Evolutionary conservation across 2,888 invertebrate species (phyloP), one percentile per base, ranked within the genome.

Genomic region (Selenia dentaria): DNA sequence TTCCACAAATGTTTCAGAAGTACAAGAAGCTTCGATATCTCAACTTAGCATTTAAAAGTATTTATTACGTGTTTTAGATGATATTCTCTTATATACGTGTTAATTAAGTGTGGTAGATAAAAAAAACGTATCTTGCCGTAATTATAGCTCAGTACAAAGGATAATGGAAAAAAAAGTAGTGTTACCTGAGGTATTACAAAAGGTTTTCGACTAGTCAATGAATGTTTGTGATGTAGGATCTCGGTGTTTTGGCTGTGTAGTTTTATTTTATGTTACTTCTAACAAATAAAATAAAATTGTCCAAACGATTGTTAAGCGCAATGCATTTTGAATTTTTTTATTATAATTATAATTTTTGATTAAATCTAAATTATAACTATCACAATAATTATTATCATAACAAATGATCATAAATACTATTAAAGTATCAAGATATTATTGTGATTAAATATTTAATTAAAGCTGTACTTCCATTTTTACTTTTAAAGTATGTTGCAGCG

Each of bases 241-340:
- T 86, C 85, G 65, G 62, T 78, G 69, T 82, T 70, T 73, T 55
- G 87, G 87, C 87, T 88, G 87, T 87, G 87, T 83, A 77, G 66
- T 63, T 61, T 64, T 77, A 72, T 56, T 56, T 62, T 66, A 54
- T 57, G 68, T 67, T 57, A 57, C 46, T 55, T 52, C 41, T 56
- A 49, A 9, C 36, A 45, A 34, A 32, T 1, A 3, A n/a, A 18
- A 36, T 29, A 8, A 8, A 27, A 32, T 20, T 20, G 32, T 20
- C 20, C 11, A 20, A 18, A 20, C 13, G 1, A 31, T 25, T 24
- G 1, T 24, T 35, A 22, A n/a, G 1, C 10, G 31, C 31, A 31
- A 31, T 43, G 24, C 34, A 24, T 34, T 27, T 41, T 20, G 16
- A 13, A 3, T 60, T 51, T 32, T 8, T 43, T 42, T 34, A 20